Evolutionary conservation across 2,113 vertebrate genomes (phyloP), one percentile per base, ranked within the genome.

Genomic region (Apeltes quadracus): DNA sequence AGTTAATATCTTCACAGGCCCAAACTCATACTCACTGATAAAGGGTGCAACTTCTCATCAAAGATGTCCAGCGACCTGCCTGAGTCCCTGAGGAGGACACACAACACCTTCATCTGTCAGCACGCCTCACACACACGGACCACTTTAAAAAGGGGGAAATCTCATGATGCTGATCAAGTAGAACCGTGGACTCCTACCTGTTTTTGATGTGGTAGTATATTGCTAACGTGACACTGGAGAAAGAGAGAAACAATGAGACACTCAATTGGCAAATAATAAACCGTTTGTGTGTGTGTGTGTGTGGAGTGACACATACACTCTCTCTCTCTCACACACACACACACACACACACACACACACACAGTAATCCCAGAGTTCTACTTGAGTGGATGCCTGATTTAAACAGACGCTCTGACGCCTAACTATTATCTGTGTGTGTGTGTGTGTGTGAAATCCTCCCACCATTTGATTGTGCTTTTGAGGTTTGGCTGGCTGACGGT

Each of bases 401-500:
- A n/a, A n/a, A n/a, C n/a, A n/a, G n/a, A n/a, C n/a, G n/a, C n/a
- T n/a, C n/a, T n/a, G n/a, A n/a, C n/a, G n/a, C n/a, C n/a, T n/a
- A n/a, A n/a, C n/a, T n/a, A n/a, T n/a, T n/a, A n/a, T n/a, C n/a
- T n/a, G n/a, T 46, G 41, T 25, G 38, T 51, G 79, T 51, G 25
- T 34, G 27, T 43, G 6, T 39, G 78, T 93, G 94, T 79, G 92
- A 92, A 84, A 90, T 93, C 87, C 93, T 95, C 63, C 95, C 95
- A 99, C 97, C 97, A 98, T 95, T 99, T 99, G 91, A 99, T 99
- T 85, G 97, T 98, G 91, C 97, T 98, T 92, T 99, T 99, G 93
- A 99, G 96, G 94, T 99, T 98, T 84, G 97, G 97, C 90, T 98
- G 97, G 90, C 97, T 99, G 94, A 98, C 96, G 59, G 97, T 99